Base-by-base conservation (phyloP, 2,113 vertebrate genomes). In the Okapia johnstoni region DNA sequence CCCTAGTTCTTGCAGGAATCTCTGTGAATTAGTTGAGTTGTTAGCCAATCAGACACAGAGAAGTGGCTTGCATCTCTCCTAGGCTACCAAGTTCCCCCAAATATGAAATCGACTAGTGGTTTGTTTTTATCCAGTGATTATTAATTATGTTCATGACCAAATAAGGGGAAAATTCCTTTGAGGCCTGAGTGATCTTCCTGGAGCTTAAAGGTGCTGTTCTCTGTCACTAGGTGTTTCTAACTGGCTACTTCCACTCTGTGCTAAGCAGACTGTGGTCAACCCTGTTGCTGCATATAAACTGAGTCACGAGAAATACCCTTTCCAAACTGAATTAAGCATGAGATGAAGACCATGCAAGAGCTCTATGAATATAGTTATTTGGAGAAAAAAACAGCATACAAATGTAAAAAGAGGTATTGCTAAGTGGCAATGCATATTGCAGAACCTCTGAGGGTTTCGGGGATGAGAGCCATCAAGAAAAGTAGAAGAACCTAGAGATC, bases 41-140 rank as follows among this genome's bases (percentile, higher is more conserved):
- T 90, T 50, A 57, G 81, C 48, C 43, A 60, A 33, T 95, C 58
- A 88, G 88, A 94, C 76, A 26, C 55, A 81, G 48, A 94, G 54
- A 95, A 61, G 12, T 61, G 46, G 90, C 63, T 80, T 84, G 21
- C 26, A 6, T 91, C 36, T 85, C 80, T 84, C 36, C 76, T 28
- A 88, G 73, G 70, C 21, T 76, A 86, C 48, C 54, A 95, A 81
- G 76, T 92, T 91, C 52, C 54, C 52, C 11, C 2, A 93, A 94
- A 88, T 54, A 50, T 66, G 60, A 95, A 85, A 40, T 2, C 15
- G 80, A 63, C 30, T 9, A 92, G 63, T 77, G 26, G 57, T 92
- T 93, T 95, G 73, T 88, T 94, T 86, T 60, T 57, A 76, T 50
- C 48, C 55, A 96, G 88, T 88, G 85, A 83, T 84, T 91, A 94